Conservation (phyloP, 1,140 invertebrate genomes). For the Ostrea denselamellosa region DNA sequence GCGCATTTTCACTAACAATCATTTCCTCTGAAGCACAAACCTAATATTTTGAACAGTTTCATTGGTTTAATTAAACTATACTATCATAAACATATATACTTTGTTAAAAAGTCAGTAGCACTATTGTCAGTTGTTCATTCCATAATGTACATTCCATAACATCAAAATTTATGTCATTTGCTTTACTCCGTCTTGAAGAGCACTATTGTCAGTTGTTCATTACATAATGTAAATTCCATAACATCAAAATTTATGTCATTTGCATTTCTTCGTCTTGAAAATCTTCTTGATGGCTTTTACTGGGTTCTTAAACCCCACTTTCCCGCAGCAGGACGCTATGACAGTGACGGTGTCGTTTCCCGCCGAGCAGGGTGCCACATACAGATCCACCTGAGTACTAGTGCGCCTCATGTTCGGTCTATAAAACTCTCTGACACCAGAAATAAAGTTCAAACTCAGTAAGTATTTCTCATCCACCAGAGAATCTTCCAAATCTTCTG, state of each 20-base stretch:
- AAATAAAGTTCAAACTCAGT: background rate
- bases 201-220: background rate
- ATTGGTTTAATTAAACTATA: no score
- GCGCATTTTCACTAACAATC: no score
- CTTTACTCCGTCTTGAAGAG: no score
- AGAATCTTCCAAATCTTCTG: background rate
- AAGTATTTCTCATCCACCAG: background rate
- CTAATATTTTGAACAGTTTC: no score
- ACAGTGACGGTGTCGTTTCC: background rate
- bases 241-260: background rate
- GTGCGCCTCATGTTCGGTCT: background rate
- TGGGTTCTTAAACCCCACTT: background rate
- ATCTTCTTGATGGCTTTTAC: conserved; percentile 29
- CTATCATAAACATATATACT: no score
- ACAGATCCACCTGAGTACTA: background rate
- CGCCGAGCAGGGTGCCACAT: background rate
- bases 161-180: no score
- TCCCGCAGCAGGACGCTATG: background rate
- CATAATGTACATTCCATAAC: no score
- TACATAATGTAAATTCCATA: no score
- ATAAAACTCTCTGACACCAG: background rate
- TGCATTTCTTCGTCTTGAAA: background rate
- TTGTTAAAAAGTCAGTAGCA: no score
- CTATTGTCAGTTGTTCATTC: no score
- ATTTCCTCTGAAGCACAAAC: no score